Percentiles rank a stretch among this genome's conserved stretches.
phyloP scores from a whole-genome alignment of 2,797 vertebrate genomes.

The Neostethus bicornis region DNA sequence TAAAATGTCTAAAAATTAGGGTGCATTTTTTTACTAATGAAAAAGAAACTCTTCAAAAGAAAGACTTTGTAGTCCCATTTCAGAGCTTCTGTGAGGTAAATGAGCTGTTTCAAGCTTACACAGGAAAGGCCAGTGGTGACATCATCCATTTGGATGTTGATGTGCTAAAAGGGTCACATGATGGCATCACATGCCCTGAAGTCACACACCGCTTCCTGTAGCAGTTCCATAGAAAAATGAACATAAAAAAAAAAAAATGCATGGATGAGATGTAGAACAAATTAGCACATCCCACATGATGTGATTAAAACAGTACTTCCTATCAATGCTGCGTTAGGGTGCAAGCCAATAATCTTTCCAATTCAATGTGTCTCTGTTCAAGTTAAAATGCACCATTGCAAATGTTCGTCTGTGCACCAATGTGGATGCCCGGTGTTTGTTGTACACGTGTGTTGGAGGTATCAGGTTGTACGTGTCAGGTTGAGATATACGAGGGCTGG shows the following conservation, averaged over 20 bases:
- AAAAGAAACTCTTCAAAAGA: not conserved
- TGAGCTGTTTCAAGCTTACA: conserved; percentile 29
- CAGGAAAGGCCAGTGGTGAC: conserved; percentile 40
- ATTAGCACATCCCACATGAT: conserved; percentile 35
- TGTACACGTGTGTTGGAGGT: conserved; percentile 59
- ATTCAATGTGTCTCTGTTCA: conserved; percentile 21
- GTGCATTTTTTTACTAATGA: not conserved
- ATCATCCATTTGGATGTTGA: conserved; percentile 26
- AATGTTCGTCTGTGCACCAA: conserved; percentile 24
- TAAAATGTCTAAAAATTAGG: not conserved
- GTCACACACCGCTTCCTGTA: conserved; percentile 20
- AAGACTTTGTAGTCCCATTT: not conserved
- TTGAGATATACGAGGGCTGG: conserved; percentile 62
- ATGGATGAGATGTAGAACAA: conserved; percentile 13
- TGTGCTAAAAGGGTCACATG: conserved; percentile 33
- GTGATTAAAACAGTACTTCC: conserved; percentile 28
- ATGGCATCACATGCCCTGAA: conserved; percentile 32
- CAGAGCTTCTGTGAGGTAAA: conserved; percentile 2
- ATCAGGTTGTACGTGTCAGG: conserved; percentile 71
- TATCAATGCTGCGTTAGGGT: conserved; percentile 8
- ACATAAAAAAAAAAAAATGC: conserved; percentile 49
- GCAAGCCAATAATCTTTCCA: conserved; percentile 25
- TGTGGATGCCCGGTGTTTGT: conserved; percentile 34
- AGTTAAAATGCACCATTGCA: conserved; percentile 22
- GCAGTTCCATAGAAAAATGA: conserved; percentile 13